Evolutionary conservation across 92 coral and sea anemone species (phyloP), one percentile per base, ranked within the genome.

Genomic region (Pocillopora grandis): DNA sequence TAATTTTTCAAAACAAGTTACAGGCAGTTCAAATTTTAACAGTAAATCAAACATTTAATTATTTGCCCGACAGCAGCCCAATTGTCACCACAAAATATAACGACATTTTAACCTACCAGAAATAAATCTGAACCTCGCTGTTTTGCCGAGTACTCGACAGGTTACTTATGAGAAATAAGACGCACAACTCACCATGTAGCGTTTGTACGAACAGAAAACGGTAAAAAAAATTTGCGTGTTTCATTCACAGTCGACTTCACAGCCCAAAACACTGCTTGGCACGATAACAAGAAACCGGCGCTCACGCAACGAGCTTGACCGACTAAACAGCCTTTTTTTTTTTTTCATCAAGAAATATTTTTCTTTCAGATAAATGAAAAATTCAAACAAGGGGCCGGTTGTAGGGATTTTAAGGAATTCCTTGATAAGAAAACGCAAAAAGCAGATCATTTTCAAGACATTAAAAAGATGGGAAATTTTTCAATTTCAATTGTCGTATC

Each of bases 241-340:
- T 76, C 23, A 16, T 48, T 75, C 33, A 64, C 87, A 65, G 63
- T 37, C 56, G 62, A 62, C 42, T 63, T 79, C 8, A 42, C 52
- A 42, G 52, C 66, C 68, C 69, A 81, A 57, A 71, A 60, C 62
- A 58, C 56, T 63, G 85, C 16, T 57, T 49, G 55, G 83, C 74
- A 66, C 66, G 83, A 65, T 67, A 55, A 55, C 66, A 79, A 33
- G 71, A 55, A 64, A 18, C 36, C 48, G 9, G 21, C 52, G 52
- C 65, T 76, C 80, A 76, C 80, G 69, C 80, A 19, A 59, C 13
- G 23, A 59, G 68, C 37, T 52, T 23, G n/a, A 27, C 31, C 31
- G 31, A 27, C 31, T 27, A 27, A 27, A 27, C 31, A 27, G 31
- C 31, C 31, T 27, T 27, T 27, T 27, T 27, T 27, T 27, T 27